These are phyloP conservation scores for Cephalopachus bancanus DNA, from an alignment of 2,797 vertebrate species.

Conservation along the genomic window DNA sequence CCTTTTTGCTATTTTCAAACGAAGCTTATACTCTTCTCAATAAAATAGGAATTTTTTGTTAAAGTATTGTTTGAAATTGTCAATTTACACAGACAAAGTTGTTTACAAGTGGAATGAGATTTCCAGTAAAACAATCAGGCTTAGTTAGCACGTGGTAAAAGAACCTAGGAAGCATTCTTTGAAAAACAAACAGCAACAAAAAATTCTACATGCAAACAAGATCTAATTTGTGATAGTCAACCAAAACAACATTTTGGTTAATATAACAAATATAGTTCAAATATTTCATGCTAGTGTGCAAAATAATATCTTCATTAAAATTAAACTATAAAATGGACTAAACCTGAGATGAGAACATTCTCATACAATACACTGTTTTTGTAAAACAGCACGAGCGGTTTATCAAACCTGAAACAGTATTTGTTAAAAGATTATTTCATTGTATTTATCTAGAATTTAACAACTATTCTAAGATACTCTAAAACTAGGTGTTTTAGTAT, in stretches of 20 bases:
- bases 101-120: not conserved
- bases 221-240: conserved; percentile 48
- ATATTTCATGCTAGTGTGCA: not conserved
- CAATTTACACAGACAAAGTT: conserved; percentile 7
- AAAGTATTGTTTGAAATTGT: conserved; percentile 1
- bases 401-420: conserved; percentile 16
- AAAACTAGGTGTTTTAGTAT: conserved; percentile 31
- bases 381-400: not conserved
- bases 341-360: conserved; percentile 17
- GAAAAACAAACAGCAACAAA: conserved; percentile 20
- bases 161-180: conserved; percentile 26
- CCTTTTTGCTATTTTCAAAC: conserved; percentile 12
- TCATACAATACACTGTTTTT: not conserved
- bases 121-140: not conserved
- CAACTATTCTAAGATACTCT: conserved; percentile 64
- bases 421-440: conserved; percentile 49
- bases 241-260: not conserved
- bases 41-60: not conserved
- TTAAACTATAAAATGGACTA: not conserved
- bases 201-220: conserved; percentile 4
- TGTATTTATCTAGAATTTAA: conserved; percentile 47
- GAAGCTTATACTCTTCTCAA: not conserved
- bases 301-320: conserved; percentile 45
- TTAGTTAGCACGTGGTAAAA: not conserved
- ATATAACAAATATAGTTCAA: conserved; percentile 10